phyloP scores from a whole-genome alignment of 1,140 invertebrate genomes.

The Nilaparvata lugens region DNA sequence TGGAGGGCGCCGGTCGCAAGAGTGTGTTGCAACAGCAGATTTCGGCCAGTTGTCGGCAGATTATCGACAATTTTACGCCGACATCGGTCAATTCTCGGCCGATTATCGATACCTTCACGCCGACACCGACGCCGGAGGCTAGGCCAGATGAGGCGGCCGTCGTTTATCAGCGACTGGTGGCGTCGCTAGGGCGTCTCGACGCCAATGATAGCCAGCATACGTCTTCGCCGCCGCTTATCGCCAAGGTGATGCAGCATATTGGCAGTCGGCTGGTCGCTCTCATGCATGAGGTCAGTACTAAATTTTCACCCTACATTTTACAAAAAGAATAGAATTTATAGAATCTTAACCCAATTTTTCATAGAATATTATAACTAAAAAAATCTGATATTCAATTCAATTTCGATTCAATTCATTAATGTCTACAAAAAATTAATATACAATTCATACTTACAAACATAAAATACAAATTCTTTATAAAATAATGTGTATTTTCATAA shows the following conservation, averaged over 20 bases:
- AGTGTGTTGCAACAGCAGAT: slow-evolving; percentile 73
- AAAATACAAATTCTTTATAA: too few relatives aligned
- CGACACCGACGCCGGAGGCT: slow-evolving; percentile 23
- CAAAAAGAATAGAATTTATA: too few relatives aligned
- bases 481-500: too few relatives aligned
- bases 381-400: too few relatives aligned
- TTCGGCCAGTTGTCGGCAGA: slow-evolving; percentile 76
- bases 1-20: slow-evolving; percentile 57
- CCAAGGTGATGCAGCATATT: slow-evolving; percentile 88
- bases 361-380: too few relatives aligned
- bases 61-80: slow-evolving; percentile 74
- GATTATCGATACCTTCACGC: too few relatives aligned
- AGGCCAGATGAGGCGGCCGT: slow-evolving; percentile 55
- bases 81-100: too few relatives aligned
- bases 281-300: slow-evolving; percentile 70
- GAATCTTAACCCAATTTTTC: too few relatives aligned
- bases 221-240: slow-evolving; percentile 75
- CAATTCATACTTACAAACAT: too few relatives aligned
- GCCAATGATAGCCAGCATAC: slow-evolving; percentile 40
- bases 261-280: slow-evolving; percentile 77
- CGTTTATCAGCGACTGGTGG: slow-evolving; percentile 73
- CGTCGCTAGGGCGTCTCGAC: slow-evolving; percentile 66
- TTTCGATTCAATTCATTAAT: too few relatives aligned
- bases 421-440: too few relatives aligned
- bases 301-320: too few relatives aligned